These are phyloP conservation scores for Sycobia sp. DNA, from an alignment of 1,140 invertebrate species.

Conservation along the genomic window DNA sequence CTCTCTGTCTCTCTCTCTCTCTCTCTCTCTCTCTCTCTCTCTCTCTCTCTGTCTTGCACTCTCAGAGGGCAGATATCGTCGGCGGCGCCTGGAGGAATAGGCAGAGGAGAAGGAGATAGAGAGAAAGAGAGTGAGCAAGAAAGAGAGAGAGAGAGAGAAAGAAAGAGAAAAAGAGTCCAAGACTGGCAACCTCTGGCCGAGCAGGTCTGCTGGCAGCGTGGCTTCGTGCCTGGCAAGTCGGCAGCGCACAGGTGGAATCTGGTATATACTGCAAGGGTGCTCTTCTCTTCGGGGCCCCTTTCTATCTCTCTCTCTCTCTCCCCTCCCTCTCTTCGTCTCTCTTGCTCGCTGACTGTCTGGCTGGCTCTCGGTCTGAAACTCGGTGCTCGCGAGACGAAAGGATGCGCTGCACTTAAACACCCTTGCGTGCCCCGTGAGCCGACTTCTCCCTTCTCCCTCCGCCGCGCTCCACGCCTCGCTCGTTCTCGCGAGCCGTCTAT, in stretches of 20 bases:
- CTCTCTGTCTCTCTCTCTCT: too few species aligned
- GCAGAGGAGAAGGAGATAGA: background rate
- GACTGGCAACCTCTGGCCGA: slow-evolving; percentile 14
- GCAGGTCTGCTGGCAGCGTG: slow-evolving; percentile 44
- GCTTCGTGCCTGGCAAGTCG: slow-evolving; percentile 37
- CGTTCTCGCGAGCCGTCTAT: slow-evolving; percentile 19
- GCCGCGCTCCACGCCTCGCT: slow-evolving; percentile 10
- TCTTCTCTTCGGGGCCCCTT: too few species aligned
- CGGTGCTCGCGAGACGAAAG: slow-evolving; percentile 40
- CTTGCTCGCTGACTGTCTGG: too few species aligned
- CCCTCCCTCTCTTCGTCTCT: slow-evolving; percentile 31
- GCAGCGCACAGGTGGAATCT: slow-evolving; percentile 55
- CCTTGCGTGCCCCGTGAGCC: slow-evolving; percentile 48
- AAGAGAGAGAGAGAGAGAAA: too few species aligned
- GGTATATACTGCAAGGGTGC: slow-evolving; percentile 48
- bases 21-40: too few species aligned
- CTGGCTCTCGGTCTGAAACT: too few species aligned
- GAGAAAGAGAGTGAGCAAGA: too few species aligned
- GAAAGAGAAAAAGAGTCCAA: too few species aligned
- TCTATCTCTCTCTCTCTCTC: too few species aligned
- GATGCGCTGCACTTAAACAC: slow-evolving; percentile 55
- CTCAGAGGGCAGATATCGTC: too few species aligned
- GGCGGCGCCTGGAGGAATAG: too few species aligned
- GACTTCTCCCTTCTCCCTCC: background rate
- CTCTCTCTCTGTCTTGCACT: too few species aligned